Evolutionary conservation across 2,113 vertebrate genomes (phyloP).

Genomic region (Papio anubis): DNA sequence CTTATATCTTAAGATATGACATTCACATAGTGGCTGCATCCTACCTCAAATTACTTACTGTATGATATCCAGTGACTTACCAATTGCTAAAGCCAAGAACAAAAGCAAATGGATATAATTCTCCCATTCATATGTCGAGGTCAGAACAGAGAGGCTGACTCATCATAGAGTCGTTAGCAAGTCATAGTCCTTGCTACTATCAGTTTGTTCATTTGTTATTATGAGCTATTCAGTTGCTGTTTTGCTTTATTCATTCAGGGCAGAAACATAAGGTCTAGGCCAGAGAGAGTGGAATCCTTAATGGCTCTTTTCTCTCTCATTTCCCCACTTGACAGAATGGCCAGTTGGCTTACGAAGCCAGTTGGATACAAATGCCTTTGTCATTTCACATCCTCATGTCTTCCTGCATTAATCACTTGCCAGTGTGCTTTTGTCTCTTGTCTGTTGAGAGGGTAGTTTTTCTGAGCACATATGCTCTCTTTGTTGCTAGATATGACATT

Average conservation of each 20-base stretch:
- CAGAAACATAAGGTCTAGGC: slow-evolving; percentile 61
- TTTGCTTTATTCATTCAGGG: slow-evolving; percentile 54
- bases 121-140: slow-evolving; percentile 37
- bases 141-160: slow-evolving; percentile 57
- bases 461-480: slow-evolving; percentile 30
- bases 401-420: slow-evolving; percentile 41
- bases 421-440: slow-evolving; percentile 58
- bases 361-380: slow-evolving; percentile 63
- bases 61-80: background rate
- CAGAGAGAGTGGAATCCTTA: slow-evolving; percentile 49
- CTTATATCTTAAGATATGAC: slow-evolving; percentile 42
- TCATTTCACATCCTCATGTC: slow-evolving; percentile 42
- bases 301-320: slow-evolving; percentile 64
- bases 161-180: slow-evolving; percentile 37
- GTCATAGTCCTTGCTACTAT: slow-evolving; percentile 40
- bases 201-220: slow-evolving; percentile 63
- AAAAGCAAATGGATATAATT: slow-evolving; percentile 61
- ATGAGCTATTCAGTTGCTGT: slow-evolving; percentile 49
- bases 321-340: slow-evolving; percentile 49
- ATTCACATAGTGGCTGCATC: background rate
- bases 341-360: slow-evolving; percentile 37
- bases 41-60: slow-evolving; percentile 35
- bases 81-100: slow-evolving; percentile 43
- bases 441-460: slow-evolving; percentile 36
- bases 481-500: slow-evolving; percentile 39